Evolutionary conservation across 2,113 vertebrate genomes (phyloP).

Genomic region (Canis aureus): DNA sequence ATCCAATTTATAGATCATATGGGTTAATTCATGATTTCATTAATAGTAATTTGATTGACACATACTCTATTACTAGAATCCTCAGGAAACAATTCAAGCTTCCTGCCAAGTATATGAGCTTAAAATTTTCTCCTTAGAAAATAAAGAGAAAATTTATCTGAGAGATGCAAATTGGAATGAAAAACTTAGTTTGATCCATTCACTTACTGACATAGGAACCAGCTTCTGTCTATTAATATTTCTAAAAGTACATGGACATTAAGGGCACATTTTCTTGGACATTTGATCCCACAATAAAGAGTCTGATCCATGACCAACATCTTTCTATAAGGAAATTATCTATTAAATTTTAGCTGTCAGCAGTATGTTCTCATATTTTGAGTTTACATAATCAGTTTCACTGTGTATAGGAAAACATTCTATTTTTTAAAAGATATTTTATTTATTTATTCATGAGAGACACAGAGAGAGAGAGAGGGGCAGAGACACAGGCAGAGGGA

Average conservation of each 20-base stretch:
- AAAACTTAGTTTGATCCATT: background rate
- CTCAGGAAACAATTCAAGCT: background rate
- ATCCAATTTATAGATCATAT: background rate
- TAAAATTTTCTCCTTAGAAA: background rate
- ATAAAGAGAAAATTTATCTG: background rate
- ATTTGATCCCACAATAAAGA: conserved; percentile 25
- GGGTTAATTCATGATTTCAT: background rate
- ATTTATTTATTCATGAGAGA: too few species aligned
- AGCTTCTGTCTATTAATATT: background rate
- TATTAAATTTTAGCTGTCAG: conserved; percentile 29
- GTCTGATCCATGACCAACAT: background rate
- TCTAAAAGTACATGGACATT: background rate
- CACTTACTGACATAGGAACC: background rate
- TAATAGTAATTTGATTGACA: background rate
- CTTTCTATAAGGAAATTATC: background rate
- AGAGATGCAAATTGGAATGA: background rate
- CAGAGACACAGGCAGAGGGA: too few species aligned
- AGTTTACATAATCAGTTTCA: background rate
- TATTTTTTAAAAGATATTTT: background rate
- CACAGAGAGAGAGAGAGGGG: too few species aligned
- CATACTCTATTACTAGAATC: background rate
- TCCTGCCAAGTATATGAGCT: background rate
- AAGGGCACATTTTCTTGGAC: background rate
- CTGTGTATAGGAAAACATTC: background rate
- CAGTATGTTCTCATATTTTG: background rate